Base-by-base conservation (phyloP, 2,113 vertebrate species). In the Manacus vitellinus region DNA sequence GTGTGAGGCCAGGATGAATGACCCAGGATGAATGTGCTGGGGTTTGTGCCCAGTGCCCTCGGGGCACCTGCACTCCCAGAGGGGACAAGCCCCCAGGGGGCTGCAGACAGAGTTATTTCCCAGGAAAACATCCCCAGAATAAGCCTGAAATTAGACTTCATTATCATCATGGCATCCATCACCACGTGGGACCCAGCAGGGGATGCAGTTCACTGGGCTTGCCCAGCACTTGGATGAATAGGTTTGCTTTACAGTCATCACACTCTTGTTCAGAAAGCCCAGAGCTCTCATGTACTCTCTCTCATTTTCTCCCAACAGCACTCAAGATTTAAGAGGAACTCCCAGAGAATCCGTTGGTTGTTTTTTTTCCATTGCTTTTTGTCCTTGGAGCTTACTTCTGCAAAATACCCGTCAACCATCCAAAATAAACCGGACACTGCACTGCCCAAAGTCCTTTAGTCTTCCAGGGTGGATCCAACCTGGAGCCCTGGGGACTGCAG, bases 121-220 rank as follows among this genome's bases (percentile, higher is more conserved):
- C 39, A 8, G 52, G 49, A 41, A 83, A 44, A 47, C 0, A 2
- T 10, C 44, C 63, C 49, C 68, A 8, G 8, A 23, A 3, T 0
- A 4, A 35, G 19, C 3, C 43, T 46, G 54, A 12, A 61, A 24
- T 73, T 0, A 35, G 28, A 12, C 2, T n/a, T 52, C 24, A 24
- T 1, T 1, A 17, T 8, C 43, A 12, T 7, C 59, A 15, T 0
- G 0, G 31, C 37, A 49, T 4, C 46, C 25, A 1, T 17, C 16
- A 2, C 5, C 41, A 3, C 0, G 7, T 2, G 31, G 46, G 46
- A 56, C 6, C 14, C 4, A 16, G 27, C 0, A 0, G 33, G 8
- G 30, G 14, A 14, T 4, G 52, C 24, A 21, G 9, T 2, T 28
- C 33, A 33, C 39, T 1, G 2, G 35, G 62, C 31, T 4, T 31